Evolutionary conservation across 2,797 vertebrate species (phyloP), one percentile per base, ranked within the genome.

Genomic region (Euphonia xanthogaster): DNA sequence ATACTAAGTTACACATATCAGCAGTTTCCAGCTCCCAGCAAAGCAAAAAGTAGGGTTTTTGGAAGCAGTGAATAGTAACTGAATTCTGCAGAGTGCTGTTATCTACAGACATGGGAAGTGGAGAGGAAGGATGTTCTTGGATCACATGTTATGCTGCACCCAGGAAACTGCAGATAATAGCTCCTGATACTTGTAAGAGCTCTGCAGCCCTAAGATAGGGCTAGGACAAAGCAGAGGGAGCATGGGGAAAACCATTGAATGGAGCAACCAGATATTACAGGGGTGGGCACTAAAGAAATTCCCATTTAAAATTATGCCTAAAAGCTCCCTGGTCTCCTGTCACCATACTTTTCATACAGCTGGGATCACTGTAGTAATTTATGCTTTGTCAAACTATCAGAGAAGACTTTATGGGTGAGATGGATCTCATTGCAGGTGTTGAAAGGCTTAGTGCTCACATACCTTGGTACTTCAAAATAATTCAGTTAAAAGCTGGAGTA

Each of bases 81-180:
- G 72, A 91, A 88, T 80, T 90, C 35, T 77, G 39, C 10, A 6
- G 33, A 37, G 8, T 0, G 1, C 28, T 62, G 22, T 89, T 94
- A 89, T 92, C 85, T 80, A 45, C 22, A 15, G 42, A 88, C 78
- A 65, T 65, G 66, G 39, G 57, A 93, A 94, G 57, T 51, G n/a
- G n/a, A 89, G 53, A 89, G 55, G 61, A 92, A 94, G 50, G 61
- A 86, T 85, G 78, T 75, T 77, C 35, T 91, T 80, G 71, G 33
- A 72, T 78, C 94, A 75, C 44, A 57, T 82, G 61, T 40, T 67
- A 65, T 1, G 6, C 44, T 94, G 72, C 92, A 83, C 72, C 84
- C 78, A 54, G 79, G 81, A 89, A 94, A 77, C 35, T 83, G 20
- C 30, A 89, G 91, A 90, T 88, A 91, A 68, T 7, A 48, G 31